Evolutionary conservation across 2,797 vertebrate species (phyloP).

Genomic region (Tarsius wallacei): DNA sequence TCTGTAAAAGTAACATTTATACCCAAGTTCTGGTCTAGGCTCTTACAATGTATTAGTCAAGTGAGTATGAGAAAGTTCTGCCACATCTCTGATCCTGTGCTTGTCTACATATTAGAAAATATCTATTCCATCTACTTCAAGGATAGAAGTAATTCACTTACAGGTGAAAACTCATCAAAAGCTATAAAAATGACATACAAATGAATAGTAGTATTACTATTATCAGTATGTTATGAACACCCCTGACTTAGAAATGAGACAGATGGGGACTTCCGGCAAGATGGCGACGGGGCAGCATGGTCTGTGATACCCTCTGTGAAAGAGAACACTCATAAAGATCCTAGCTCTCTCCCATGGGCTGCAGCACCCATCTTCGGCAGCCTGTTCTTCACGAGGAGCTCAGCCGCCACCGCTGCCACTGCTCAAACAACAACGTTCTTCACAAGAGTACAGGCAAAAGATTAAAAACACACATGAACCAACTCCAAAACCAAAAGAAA

Average conservation of each 20-base stretch:
- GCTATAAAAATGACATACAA: neutral
- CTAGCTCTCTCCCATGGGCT: too few relatives aligned
- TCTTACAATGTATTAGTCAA: neutral
- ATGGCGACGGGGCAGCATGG: too few relatives aligned
- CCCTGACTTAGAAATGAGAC: constrained; percentile 40
- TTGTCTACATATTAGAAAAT: constrained; percentile 15
- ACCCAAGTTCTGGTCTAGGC: neutral
- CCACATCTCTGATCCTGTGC: neutral
- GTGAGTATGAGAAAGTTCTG: neutral
- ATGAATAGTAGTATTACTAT: constrained; percentile 2
- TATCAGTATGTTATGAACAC: neutral
- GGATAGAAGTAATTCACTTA: neutral
- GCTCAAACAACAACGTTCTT: too few relatives aligned
- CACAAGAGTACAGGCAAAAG: too few relatives aligned
- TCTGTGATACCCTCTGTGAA: too few relatives aligned
- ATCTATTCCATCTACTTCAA: neutral
- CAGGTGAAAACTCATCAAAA: constrained; percentile 1
- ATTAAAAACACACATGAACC: too few relatives aligned
- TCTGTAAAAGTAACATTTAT: constrained; percentile 28
- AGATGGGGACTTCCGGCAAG: too few relatives aligned
- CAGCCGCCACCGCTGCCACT: too few relatives aligned
- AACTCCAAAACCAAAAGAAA: too few relatives aligned
- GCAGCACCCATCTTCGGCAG: too few relatives aligned
- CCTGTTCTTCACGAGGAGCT: too few relatives aligned
- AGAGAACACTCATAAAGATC: too few relatives aligned